Percentiles rank a stretch among this genome's conserved stretches.
Evolutionary conservation across 2,113 vertebrate species (phyloP).

Genomic region (Beaufortia kweichowensis): DNA sequence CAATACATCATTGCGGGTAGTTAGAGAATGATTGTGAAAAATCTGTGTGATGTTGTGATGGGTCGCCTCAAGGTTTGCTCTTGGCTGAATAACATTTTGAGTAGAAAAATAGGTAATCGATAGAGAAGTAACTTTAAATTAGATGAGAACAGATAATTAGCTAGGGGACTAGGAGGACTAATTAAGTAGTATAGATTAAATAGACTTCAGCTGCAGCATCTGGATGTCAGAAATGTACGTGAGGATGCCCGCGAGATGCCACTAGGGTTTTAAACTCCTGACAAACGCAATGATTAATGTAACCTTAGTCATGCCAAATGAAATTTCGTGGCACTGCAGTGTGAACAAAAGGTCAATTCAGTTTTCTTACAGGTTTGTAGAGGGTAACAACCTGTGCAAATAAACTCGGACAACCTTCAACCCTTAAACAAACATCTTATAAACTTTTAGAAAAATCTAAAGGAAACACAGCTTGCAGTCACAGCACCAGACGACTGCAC

Average conservation of each 20-base stretch:
- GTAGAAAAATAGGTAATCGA: conserved; percentile 30
- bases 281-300: conserved; percentile 12
- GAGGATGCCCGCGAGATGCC: neutral
- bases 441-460: neutral
- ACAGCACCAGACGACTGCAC: neutral
- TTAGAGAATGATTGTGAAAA: conserved; percentile 6
- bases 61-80: conserved; percentile 38
- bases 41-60: conserved; percentile 12
- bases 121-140: conserved; percentile 27
- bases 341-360: neutral
- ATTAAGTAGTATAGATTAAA: conserved; percentile 22
- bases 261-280: neutral
- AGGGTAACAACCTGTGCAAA: neutral
- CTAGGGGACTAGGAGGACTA: neutral
- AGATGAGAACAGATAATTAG: conserved; percentile 41
- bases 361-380: neutral
- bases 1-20: conserved; percentile 34
- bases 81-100: conserved; percentile 28
- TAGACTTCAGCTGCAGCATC: conserved; percentile 5
- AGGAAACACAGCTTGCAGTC: neutral
- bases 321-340: neutral
- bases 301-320: neutral
- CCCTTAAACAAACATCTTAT: neutral
- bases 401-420: neutral
- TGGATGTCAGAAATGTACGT: conserved; percentile 10